phyloP scores from a whole-genome alignment of 1,140 invertebrate genomes.

The Bacillus rossius region DNA sequence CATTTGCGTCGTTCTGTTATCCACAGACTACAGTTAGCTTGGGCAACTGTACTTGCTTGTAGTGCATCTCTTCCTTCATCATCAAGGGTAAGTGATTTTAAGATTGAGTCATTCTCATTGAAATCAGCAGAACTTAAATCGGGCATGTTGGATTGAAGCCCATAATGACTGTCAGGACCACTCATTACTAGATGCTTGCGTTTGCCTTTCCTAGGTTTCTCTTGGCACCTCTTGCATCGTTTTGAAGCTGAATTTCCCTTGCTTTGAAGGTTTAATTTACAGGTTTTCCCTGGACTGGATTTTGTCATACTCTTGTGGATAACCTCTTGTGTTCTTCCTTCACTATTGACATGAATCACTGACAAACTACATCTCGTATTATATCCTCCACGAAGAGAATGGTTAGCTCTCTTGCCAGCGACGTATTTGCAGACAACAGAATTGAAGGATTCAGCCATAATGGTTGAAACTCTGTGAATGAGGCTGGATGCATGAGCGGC shows the following conservation, averaged over 20 bases:
- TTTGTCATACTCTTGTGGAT: background rate
- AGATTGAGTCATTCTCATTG: background rate
- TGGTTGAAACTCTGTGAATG: background rate
- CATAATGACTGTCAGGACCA: slow-evolving; percentile 7
- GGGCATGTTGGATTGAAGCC: background rate
- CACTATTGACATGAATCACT: background rate
- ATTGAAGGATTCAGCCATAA: background rate
- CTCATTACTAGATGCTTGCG: background rate
- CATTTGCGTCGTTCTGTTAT: background rate
- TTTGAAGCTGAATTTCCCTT: background rate
- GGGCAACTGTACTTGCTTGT: background rate
- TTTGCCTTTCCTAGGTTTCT: background rate
- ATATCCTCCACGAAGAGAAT: background rate
- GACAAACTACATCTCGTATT: background rate
- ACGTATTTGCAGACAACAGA: background rate
- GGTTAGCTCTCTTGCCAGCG: background rate
- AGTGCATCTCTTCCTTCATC: background rate
- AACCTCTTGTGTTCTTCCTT: background rate
- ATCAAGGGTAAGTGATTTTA: background rate
- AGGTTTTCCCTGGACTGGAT: background rate
- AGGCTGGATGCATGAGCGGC: background rate
- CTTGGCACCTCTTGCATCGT: background rate
- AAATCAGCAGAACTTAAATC: background rate
- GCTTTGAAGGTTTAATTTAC: background rate
- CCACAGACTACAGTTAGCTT: background rate